Evolutionary conservation across 2,113 vertebrate genomes (phyloP), one percentile per base, ranked within the genome.

Genomic region (Pseudolaguvia tuberculata): DNA sequence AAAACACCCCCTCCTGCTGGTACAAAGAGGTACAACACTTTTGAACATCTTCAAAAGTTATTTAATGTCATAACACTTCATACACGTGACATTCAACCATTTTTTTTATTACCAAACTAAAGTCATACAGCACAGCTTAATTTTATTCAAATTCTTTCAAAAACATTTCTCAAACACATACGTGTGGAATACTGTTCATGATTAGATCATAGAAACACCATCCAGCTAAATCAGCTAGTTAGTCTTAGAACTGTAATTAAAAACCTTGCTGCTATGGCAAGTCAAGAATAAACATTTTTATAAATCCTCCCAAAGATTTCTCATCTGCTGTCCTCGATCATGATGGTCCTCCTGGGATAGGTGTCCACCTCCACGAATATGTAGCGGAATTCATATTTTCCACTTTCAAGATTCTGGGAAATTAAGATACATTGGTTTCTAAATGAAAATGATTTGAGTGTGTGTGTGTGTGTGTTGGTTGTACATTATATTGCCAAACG

Each of bases 291-390:
- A 48, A 42, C 29, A 62, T 9, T 6, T 62, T 50, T 29, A 12
- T 8, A 67, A 27, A 67, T 29, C 7, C 15, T 67, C 25, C 23
- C 23, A 21, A 62, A 73, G 45, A n/a, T 50, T n/a, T 53, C 48
- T 83, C 83, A 90, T 88, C 95, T 89, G 84, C 96, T 96, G 81
- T 99, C 95, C 89, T 98, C 95, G 72, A 99, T 63, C 39, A 96
- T 61, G 77, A 99, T 95, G n/a, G 88, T 92, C 85, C 93, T 92
- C 84, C 90, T 90, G 8, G 97, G 94, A 80, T 94, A 95, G 14
- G 89, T 79, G 27, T 96, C 93, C 8, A 97, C 31, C 0, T 97
- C 95, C 84, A 98, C 95, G 89, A 97, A 89, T 83, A 99, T 91
- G 79, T 95, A 99, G 17, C 87, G 90, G 73, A 95, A 93, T 66